phyloP scores from a whole-genome alignment of 1,140 invertebrate genomes.

The Coenobita brevimanus region DNA sequence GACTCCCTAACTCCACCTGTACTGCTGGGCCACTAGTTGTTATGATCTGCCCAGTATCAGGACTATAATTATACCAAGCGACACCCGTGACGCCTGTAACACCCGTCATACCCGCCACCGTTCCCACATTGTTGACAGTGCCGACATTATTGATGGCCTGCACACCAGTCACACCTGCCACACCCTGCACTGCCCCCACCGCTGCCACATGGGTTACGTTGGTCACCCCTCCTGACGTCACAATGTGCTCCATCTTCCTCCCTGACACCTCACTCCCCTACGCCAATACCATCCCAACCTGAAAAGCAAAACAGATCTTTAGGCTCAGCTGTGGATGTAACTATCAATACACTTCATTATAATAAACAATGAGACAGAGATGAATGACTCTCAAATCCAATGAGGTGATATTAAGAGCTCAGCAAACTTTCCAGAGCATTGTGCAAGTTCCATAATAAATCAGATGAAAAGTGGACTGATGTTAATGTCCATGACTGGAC shows the following conservation, averaged over 20 bases:
- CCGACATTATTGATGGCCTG: constrained; percentile 25
- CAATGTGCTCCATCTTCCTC: constrained; percentile 50
- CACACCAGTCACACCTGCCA: constrained; percentile 33
- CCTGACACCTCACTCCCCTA: neutral
- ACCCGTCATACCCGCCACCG: constrained; percentile 33
- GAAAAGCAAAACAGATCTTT: neutral
- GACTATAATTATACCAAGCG: constrained; percentile 64
- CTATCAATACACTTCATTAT: too few relatives aligned
- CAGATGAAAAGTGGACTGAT: too few relatives aligned
- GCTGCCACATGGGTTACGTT: constrained; percentile 44
- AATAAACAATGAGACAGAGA: too few relatives aligned
- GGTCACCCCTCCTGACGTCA: constrained; percentile 38
- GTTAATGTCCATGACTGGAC: too few relatives aligned
- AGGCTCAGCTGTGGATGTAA: too few relatives aligned
- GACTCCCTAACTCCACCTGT: constrained; percentile 64
- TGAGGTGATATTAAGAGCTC: too few relatives aligned
- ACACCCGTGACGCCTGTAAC: constrained; percentile 40
- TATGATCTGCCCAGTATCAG: constrained; percentile 62
- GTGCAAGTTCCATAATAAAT: too few relatives aligned
- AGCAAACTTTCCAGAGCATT: too few relatives aligned
- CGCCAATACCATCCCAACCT: neutral
- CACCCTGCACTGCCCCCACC: constrained; percentile 24
- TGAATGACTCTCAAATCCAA: too few relatives aligned
- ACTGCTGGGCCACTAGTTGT: constrained; percentile 62
- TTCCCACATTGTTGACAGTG: constrained; percentile 23